Percentiles rank a stretch among this genome's conserved stretches.
Evolutionary conservation across 2,888 invertebrate species (phyloP).

Genomic region (Pterobdella sp.): DNA sequence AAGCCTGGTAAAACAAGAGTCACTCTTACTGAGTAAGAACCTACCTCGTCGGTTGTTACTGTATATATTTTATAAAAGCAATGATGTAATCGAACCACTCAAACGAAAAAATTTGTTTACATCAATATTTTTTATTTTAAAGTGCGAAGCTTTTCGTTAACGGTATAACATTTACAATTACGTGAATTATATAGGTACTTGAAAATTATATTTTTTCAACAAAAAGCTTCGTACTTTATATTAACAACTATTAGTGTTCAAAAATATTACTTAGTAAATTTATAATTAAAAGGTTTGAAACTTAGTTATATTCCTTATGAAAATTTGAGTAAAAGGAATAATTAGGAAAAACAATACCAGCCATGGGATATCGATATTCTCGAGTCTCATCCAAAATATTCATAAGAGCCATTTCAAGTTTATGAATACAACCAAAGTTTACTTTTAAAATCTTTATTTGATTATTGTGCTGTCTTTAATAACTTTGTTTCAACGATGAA

Average conservation of each 20-base stretch:
- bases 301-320: background rate
- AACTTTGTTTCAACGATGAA: too few species aligned
- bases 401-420: constrained; percentile 1
- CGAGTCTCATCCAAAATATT: background rate
- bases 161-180: too few species aligned
- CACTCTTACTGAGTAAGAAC: constrained; percentile 18
- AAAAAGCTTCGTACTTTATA: background rate
- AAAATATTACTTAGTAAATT: background rate
- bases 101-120: too few species aligned
- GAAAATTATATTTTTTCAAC: background rate
- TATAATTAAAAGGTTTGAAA: background rate
- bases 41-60: constrained; percentile 28
- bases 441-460: too few species aligned
- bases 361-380: background rate
- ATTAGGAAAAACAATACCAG: background rate
- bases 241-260: background rate
- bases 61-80: background rate
- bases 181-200: background rate
- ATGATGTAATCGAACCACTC: too few species aligned
- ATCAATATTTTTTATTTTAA: too few species aligned
- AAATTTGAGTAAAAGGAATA: background rate
- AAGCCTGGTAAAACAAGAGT: constrained; percentile 25
- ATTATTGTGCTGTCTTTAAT: too few species aligned
- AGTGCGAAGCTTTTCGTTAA: too few species aligned
- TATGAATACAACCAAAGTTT: too few species aligned